Percentiles rank a stretch among this genome's conserved stretches.
phyloP scores from a whole-genome alignment of 2,888 invertebrate species.

The Venustoraphidia nigricollis region DNA sequence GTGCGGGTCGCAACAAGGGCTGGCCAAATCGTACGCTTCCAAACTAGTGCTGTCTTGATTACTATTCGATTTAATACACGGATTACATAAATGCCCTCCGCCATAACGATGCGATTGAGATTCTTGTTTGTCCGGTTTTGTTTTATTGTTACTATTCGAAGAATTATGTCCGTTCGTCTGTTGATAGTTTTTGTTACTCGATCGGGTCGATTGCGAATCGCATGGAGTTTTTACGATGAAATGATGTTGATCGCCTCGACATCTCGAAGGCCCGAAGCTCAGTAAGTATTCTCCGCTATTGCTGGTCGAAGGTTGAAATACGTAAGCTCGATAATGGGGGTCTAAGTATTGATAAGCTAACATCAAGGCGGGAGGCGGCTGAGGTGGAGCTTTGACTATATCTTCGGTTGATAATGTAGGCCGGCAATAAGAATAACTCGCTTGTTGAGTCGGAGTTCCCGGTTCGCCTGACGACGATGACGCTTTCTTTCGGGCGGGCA shows the following conservation, averaged over 20 bases:
- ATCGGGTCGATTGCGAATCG: constrained; percentile 27
- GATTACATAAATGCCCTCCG: constrained; percentile 48
- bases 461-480: constrained; percentile 36
- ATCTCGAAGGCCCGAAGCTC: constrained; percentile 50
- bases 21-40: constrained; percentile 74
- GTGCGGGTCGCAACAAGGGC: constrained; percentile 74
- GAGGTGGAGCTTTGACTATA: constrained; percentile 16
- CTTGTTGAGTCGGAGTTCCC: constrained; percentile 33
- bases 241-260: constrained; percentile 49
- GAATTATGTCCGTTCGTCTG: constrained; percentile 22
- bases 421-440: constrained; percentile 29
- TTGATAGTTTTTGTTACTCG: constrained; percentile 22
- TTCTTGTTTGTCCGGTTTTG: constrained; percentile 20
- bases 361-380: constrained; percentile 23
- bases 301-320: constrained; percentile 46
- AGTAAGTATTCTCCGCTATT: constrained; percentile 58
- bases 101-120: constrained; percentile 19
- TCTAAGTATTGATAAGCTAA: constrained; percentile 44
- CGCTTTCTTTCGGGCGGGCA: constrained; percentile 72
- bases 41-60: constrained; percentile 60
- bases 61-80: constrained; percentile 47
- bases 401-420: constrained; percentile 16
- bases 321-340: constrained; percentile 51
- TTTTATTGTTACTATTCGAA: constrained; percentile 17
- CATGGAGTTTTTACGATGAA: constrained; percentile 46